Evolutionary conservation across 1,140 invertebrate genomes (phyloP).

Genomic region (Formica exsecta): DNA sequence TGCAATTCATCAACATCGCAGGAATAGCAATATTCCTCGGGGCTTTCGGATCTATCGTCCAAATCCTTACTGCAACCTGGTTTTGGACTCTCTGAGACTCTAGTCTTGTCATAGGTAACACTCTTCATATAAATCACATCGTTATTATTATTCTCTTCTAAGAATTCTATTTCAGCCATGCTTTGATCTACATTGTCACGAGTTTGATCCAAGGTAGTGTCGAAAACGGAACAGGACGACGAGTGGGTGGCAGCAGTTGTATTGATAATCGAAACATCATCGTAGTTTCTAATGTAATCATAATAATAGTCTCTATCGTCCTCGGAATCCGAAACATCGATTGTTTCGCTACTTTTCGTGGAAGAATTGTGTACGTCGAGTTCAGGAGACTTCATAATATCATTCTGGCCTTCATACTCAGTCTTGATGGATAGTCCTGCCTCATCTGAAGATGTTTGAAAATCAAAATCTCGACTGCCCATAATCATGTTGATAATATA

Average conservation of each 20-base stretch:
- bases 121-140: conserved; percentile 42
- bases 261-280: conserved; percentile 7
- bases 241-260: neutral
- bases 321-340: conserved; percentile 19
- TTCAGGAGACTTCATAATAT: neutral
- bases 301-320: conserved; percentile 1
- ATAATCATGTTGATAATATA: conserved; percentile 4
- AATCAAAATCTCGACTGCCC: neutral
- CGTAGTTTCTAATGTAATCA: neutral
- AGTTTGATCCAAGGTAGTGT: neutral
- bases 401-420: too few relatives aligned
- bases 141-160: conserved; percentile 77
- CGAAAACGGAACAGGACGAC: too few relatives aligned
- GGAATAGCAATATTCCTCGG: neutral
- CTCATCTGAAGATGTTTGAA: neutral
- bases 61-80: conserved; percentile 76
- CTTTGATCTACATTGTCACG: neutral
- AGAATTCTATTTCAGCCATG: conserved; percentile 38
- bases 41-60: neutral
- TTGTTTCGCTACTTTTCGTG: neutral
- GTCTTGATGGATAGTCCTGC: neutral
- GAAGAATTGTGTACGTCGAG: neutral
- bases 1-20: conserved; percentile 23
- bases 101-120: neutral
- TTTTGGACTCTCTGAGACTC: conserved; percentile 44